A percentile compares a stretch with the other conserved stretches of the same genome.
phyloP scores from a whole-genome alignment of 2,113 vertebrate species.

The Aptenodytes patagonicus region DNA sequence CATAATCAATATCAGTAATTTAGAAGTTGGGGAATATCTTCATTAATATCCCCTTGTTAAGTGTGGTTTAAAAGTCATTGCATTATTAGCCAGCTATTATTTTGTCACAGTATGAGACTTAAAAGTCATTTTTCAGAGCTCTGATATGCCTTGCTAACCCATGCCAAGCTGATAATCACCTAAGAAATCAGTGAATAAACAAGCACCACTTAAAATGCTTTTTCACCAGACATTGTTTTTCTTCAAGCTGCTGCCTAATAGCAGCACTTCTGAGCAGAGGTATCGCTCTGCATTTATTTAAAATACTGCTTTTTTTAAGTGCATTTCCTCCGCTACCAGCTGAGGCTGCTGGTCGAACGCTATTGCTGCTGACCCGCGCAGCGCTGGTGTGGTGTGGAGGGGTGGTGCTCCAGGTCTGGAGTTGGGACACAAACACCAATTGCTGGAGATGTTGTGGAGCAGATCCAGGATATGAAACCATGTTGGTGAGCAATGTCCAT shows the following conservation, averaged over 20 bases:
- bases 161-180: neutral
- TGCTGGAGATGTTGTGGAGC: neutral
- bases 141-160: neutral
- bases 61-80: neutral
- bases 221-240: neutral
- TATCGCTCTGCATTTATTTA: neutral
- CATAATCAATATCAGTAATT: conserved; percentile 53
- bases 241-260: neutral
- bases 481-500: fast-evolving
- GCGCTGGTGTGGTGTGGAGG: too few species aligned
- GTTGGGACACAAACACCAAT: fast-evolving
- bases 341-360: neutral
- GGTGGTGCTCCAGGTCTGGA: neutral
- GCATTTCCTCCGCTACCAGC: neutral
- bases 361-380: fast-evolving
- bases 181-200: conserved; percentile 15
- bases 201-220: conserved; percentile 2
- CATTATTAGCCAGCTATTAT: neutral
- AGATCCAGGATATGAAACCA: neutral
- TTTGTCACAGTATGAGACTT: neutral
- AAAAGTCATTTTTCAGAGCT: conserved; percentile 7
- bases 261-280: neutral
- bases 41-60: conserved; percentile 34
- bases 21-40: conserved; percentile 23
- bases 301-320: neutral